These are phyloP conservation scores for Microcebus tavaratra DNA, from an alignment of 2,113 vertebrate genomes.

Conservation along the genomic window DNA sequence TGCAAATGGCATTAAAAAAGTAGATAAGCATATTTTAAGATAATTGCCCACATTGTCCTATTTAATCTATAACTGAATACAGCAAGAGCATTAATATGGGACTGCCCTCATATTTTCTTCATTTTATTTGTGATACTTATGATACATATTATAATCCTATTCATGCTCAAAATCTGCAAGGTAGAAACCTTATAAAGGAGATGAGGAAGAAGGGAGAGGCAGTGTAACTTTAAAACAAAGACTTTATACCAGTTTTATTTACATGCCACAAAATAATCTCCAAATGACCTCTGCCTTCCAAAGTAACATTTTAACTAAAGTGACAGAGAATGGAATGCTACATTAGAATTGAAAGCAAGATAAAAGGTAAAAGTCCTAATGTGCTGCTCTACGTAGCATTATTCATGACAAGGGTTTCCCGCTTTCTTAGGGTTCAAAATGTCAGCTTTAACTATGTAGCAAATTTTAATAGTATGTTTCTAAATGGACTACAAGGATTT, in stretches of 20 bases:
- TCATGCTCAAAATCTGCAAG: background rate
- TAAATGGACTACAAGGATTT: slow-evolving; percentile 32
- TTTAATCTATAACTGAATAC: background rate
- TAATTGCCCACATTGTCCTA: background rate
- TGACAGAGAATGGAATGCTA: slow-evolving; percentile 50
- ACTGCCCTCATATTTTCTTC: background rate
- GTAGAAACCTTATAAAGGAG: background rate
- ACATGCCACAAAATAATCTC: slow-evolving; percentile 25
- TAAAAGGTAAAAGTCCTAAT: slow-evolving; percentile 55
- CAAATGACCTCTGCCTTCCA: slow-evolving; percentile 59
- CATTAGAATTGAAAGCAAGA: slow-evolving; percentile 57
- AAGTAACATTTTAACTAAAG: slow-evolving; percentile 60
- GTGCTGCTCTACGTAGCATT: slow-evolving; percentile 29
- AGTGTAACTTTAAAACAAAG: slow-evolving; percentile 48
- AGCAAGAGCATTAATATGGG: background rate
- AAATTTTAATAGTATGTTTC: slow-evolving; percentile 52
- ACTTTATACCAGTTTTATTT: slow-evolving; percentile 53
- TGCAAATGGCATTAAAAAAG: background rate
- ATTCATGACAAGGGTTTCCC: slow-evolving; percentile 40
- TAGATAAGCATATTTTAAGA: slow-evolving; percentile 27
- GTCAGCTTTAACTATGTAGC: slow-evolving; percentile 54
- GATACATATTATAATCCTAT: background rate
- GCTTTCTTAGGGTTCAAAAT: slow-evolving; percentile 57
- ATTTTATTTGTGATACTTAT: background rate
- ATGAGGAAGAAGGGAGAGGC: background rate